A percentile compares a stretch with the other conserved stretches of the same genome.
These are phyloP conservation scores for Amphilophus citrinellus DNA, from an alignment of 2,113 vertebrate genomes.

Conservation along the genomic window DNA sequence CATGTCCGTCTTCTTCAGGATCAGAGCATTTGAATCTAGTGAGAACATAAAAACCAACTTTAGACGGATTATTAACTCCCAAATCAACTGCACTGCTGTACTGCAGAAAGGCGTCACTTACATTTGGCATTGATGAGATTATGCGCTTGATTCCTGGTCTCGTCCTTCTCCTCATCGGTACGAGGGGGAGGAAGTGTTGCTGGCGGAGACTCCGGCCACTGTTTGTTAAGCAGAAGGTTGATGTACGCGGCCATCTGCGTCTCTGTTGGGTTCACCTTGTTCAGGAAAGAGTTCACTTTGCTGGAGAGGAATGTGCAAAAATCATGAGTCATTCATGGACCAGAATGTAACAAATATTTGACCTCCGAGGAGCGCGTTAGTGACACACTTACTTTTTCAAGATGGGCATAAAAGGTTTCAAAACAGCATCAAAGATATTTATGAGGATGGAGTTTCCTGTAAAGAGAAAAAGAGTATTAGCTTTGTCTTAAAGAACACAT, in stretches of 20 bases:
- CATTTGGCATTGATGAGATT: conserved; percentile 76
- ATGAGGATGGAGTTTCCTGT: conserved; percentile 80
- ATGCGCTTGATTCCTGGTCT: conserved; percentile 73
- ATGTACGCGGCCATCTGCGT: conserved; percentile 72
- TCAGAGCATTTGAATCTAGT: conserved; percentile 70
- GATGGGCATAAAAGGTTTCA: conserved; percentile 78
- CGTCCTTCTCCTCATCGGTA: conserved; percentile 68
- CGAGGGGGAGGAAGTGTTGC: conserved; percentile 26
- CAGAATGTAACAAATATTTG: rapidly evolving
- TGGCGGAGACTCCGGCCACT: conserved; percentile 69
- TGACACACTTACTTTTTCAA: conserved; percentile 78
- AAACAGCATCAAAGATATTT: conserved; percentile 76
- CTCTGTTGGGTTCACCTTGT: conserved; percentile 76
- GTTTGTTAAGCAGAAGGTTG: conserved; percentile 64
- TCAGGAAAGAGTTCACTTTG: conserved; percentile 78
- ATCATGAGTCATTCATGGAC: neutral
- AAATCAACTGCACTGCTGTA: neutral
- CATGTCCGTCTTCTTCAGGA: conserved; percentile 78
- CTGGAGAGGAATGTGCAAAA: conserved; percentile 45
- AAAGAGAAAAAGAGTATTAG: neutral
- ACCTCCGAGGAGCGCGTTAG: neutral
- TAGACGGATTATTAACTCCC: neutral
- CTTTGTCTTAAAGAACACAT: neutral
- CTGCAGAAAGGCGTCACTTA: conserved; percentile 26
- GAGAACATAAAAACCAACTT: conserved; percentile 26